These are phyloP conservation scores for Dromas ardeola DNA, from an alignment of 2,113 vertebrate genomes.

Conservation along the genomic window DNA sequence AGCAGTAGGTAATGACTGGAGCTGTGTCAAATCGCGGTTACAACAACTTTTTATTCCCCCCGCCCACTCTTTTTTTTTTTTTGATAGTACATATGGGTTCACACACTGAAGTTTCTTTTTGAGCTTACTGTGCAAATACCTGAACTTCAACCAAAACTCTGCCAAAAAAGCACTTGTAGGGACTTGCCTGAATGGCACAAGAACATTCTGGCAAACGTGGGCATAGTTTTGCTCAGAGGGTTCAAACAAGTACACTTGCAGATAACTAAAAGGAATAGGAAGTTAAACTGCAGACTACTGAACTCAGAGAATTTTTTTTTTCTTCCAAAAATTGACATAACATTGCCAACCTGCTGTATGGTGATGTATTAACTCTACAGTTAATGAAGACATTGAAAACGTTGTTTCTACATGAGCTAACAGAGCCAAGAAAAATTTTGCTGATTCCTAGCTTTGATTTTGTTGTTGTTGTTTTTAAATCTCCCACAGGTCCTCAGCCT, in stretches of 20 bases:
- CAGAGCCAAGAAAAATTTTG: background rate
- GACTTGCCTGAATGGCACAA: background rate
- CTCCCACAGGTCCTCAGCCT: background rate
- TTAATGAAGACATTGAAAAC: background rate
- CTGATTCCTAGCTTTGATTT: background rate
- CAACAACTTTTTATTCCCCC: background rate
- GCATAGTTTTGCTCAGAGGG: background rate
- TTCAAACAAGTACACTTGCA: background rate
- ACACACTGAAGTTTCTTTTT: background rate
- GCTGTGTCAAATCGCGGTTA: background rate
- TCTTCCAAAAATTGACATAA: background rate
- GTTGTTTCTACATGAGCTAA: background rate
- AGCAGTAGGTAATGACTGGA: constrained; percentile 18
- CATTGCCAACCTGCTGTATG: background rate
- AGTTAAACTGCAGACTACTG: background rate
- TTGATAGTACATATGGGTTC: background rate
- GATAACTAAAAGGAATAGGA: background rate
- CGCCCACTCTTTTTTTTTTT: background rate
- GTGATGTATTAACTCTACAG: background rate
- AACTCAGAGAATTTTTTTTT: background rate
- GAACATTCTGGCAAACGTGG: background rate
- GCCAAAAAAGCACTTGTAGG: background rate
- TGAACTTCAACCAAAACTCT: constrained; percentile 10
- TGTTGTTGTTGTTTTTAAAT: background rate
- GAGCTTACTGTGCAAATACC: background rate